Evolutionary conservation across 2,888 invertebrate genomes (phyloP), one percentile per base, ranked within the genome.

Genomic region (Dryadula phaetusa): DNA sequence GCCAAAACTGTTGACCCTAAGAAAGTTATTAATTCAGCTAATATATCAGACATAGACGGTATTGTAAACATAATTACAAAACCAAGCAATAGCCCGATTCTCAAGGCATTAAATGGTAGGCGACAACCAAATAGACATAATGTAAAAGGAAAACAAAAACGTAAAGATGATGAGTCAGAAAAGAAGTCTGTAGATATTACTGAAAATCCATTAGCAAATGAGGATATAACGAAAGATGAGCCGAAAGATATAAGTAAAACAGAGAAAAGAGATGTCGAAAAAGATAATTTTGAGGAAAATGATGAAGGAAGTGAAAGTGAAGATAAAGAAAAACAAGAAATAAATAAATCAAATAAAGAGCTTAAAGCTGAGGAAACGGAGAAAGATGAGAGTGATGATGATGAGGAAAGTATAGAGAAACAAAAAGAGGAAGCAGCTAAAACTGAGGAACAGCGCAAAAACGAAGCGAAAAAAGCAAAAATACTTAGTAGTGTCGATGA

Each of bases 401-500:
- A 86, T 49, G 82, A 85, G 42, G 85, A 86, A 49, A 70, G 66
- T 34, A 72, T 64, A 18, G 83, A 84, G 46, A 84, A 82, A 32
- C 12, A 67, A 66, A 65, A 25, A 84, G 80, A 70, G 58, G 70
- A 67, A n/a, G 28, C 34, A 54, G 53, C 52, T 12, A 74, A 72
- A 62, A 79, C 82, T 18, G 82, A 82, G 44, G 86, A 87, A 44
- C 79, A 79, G 54, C 81, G 67, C 64, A 87, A 88, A 76, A 87
- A 76, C 61, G 90, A 90, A 76, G 84, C 79, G 0, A 88, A 81
- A 67, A 91, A 91, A 74, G 80, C 84, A 3, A 82, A 79, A 65
- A 86, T 92, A 70, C 76, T 92, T 44, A 81, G 82, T 16, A 82
- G 83, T 64, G 90, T 92, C 5, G 92, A 92, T 66, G 86, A 87